Percentiles rank a stretch among this genome's conserved stretches.
Conservation (phyloP, 2,797 vertebrate species). For the Tokudaia tokunoshimensis region DNA sequence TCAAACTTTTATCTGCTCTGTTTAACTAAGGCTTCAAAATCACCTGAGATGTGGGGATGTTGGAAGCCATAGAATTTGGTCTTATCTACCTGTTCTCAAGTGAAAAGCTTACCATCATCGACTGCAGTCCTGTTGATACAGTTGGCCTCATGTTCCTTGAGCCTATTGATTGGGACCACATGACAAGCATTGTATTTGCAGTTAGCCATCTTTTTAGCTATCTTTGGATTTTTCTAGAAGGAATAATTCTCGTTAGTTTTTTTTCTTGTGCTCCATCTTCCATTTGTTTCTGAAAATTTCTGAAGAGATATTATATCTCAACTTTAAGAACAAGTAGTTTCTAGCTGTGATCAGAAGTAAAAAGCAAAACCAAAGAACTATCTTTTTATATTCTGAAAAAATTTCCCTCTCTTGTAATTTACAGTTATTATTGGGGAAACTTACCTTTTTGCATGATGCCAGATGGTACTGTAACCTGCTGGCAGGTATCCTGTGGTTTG, state of each 20-base stretch:
- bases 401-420: conserved; percentile 18
- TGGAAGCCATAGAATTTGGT: not conserved
- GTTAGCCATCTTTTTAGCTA: conserved; percentile 74
- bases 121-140: conserved; percentile 61
- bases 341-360: not conserved
- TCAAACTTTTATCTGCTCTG: not conserved
- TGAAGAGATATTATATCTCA: conserved; percentile 38
- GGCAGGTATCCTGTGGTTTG: conserved; percentile 89
- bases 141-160: conserved; percentile 72
- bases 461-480: conserved; percentile 91
- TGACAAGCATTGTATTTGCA: conserved; percentile 85
- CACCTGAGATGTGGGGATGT: not conserved
- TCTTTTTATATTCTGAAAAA: conserved; percentile 37
- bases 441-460: conserved; percentile 91
- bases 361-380: not conserved
- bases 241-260: conserved; percentile 55
- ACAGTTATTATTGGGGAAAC: conserved; percentile 25
- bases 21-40: conserved; percentile 23
- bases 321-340: conserved; percentile 19
- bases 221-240: conserved; percentile 79
- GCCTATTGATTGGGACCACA: conserved; percentile 69
- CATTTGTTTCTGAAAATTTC: conserved; percentile 47
- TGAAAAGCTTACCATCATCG: conserved; percentile 42
- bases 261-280: conserved; percentile 31
- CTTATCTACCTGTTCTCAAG: not conserved